Evolutionary conservation across 2,888 invertebrate genomes (phyloP).

Genomic region (Stenchaetothrips biformis): DNA sequence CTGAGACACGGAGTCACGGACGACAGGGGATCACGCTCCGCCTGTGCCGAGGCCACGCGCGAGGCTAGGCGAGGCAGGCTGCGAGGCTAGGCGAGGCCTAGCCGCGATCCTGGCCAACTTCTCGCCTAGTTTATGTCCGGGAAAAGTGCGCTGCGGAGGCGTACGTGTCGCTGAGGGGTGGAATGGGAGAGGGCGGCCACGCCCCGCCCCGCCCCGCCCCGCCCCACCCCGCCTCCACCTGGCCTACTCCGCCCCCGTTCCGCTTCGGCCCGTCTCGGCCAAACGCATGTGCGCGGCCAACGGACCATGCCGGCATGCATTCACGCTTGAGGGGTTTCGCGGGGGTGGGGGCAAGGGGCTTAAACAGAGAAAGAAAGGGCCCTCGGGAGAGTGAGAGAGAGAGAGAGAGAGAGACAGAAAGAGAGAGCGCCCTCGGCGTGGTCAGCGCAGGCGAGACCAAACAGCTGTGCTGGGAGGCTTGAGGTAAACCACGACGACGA

Average conservation of each 20-base stretch:
- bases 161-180: too few relatives aligned
- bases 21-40: too few relatives aligned
- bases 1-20: too few relatives aligned
- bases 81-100: neutral
- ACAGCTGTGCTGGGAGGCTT: too few relatives aligned
- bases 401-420: neutral
- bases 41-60: neutral
- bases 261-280: neutral
- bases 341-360: slow-evolving; percentile 19
- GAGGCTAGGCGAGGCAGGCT: neutral
- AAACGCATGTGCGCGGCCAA: slow-evolving; percentile 3
- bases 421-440: too few relatives aligned
- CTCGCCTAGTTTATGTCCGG: neutral
- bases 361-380: slow-evolving; percentile 27
- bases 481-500: too few relatives aligned
- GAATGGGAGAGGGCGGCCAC: neutral
- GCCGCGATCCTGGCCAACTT: neutral
- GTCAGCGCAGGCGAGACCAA: too few relatives aligned
- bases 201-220: neutral
- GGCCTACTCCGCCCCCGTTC: slow-evolving; percentile 29
- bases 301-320: slow-evolving; percentile 1
- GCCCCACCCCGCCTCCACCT: neutral
- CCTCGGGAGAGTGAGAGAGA: neutral
- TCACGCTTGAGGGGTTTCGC: neutral
- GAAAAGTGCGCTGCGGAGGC: neutral